Evolutionary conservation across 2,888 invertebrate species (phyloP), one percentile per base, ranked within the genome.

Genomic region (Noctua comes): DNA sequence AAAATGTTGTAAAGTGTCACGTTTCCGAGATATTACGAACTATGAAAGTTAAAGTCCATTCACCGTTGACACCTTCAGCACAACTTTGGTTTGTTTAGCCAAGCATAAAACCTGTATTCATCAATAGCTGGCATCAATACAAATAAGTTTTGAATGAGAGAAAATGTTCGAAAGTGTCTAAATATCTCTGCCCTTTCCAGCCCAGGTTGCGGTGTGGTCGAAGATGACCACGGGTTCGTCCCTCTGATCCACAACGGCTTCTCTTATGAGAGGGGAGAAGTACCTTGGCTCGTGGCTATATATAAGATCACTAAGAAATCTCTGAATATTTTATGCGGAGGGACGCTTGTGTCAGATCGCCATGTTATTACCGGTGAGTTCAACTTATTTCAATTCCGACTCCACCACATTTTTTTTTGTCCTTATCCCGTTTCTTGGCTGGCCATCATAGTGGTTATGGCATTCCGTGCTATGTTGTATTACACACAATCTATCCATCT

Each of bases 231-330:
- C n/a, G 64, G 21, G 21, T 1, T 65, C 40, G 6, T 1, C 10
- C 24, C 65, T n/a, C 65, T 65, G 40, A 65, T 65, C n/a, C 11
- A n/a, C 16, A n/a, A 43, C 13, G 31, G 57, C 5, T 1, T 24
- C 18, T 48, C 24, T 7, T 75, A 95, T 74, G 82, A 91, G 24
- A 94, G 97, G 5, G 97, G 97, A 2, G 97, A 97, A 40, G 97
- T 98, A 97, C 98, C 98, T 0, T 98, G 98, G 98, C 89, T 98
- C 70, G 97, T 97, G 0, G 98, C 98, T 0, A 96, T 98, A 46
- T 98, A 97, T 88, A 94, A 97, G 69, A 95, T 95, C 40, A 97
- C 4, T 11, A 11, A 3, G 4, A 95, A 79, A 91, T 94, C 95
- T 18, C 89, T 97, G 46, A 93, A 88, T n/a, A 96, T 95, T 82